Evolutionary conservation across 2,113 vertebrate species (phyloP).

Genomic region (Ictalurus punctatus): DNA sequence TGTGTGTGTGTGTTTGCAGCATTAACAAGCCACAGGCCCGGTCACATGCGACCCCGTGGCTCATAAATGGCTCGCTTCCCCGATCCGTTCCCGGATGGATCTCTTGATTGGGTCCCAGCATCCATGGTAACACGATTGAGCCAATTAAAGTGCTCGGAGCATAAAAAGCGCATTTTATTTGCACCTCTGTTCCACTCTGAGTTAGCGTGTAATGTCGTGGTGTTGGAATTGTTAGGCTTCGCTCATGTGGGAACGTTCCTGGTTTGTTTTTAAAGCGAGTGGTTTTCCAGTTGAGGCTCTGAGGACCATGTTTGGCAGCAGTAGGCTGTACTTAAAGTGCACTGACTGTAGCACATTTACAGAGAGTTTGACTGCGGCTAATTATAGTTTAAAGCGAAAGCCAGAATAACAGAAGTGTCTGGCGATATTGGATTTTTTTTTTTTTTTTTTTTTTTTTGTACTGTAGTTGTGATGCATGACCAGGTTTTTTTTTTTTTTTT

Average conservation of each 20-base stretch:
- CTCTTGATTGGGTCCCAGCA: slow-evolving; percentile 13
- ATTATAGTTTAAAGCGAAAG: slow-evolving; percentile 28
- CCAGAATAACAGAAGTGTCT: slow-evolving; percentile 18
- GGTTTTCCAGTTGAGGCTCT: slow-evolving; percentile 36
- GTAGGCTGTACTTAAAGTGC: slow-evolving; percentile 12
- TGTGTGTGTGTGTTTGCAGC: slow-evolving; percentile 10
- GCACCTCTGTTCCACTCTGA: neutral
- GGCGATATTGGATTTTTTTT: neutral
- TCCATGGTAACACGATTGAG: slow-evolving; percentile 10
- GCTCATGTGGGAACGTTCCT: slow-evolving; percentile 25
- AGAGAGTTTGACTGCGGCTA: slow-evolving; percentile 13
- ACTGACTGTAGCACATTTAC: slow-evolving; percentile 16
- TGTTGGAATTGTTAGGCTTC: neutral
- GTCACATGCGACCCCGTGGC: slow-evolving; percentile 11
- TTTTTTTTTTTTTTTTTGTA: neutral
- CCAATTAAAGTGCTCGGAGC: neutral
- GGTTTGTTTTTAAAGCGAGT: slow-evolving; percentile 33
- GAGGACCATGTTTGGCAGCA: slow-evolving; percentile 26
- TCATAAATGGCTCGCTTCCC: slow-evolving; percentile 3
- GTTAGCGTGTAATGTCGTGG: neutral
- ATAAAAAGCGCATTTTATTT: neutral
- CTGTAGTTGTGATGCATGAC: slow-evolving; percentile 30
- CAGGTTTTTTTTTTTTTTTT: neutral
- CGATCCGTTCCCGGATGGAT: neutral
- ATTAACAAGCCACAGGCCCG: neutral